Conservation (phyloP, 2,113 vertebrate species). For the Nannospalax galili region DNA sequence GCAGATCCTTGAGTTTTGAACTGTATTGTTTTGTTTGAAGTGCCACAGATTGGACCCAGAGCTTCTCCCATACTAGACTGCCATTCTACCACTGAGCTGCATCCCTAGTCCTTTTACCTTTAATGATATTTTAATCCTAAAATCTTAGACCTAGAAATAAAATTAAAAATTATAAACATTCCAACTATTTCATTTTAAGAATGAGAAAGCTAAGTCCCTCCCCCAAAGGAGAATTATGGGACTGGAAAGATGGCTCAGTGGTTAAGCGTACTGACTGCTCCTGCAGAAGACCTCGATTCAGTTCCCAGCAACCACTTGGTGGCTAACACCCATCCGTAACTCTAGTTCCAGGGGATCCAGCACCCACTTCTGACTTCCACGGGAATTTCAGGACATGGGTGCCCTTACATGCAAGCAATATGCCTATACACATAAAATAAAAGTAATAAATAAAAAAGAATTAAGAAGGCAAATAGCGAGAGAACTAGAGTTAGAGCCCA, state of each 20-base stretch:
- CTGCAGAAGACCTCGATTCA: no score
- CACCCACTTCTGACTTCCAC: no score
- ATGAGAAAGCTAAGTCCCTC: neutral
- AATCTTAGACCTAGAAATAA: constrained; percentile 15
- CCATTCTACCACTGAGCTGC: neutral
- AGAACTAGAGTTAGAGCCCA: neutral
- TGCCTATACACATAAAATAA: no score
- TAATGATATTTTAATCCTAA: neutral
- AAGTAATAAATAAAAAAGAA: neutral
- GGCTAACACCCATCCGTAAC: no score
- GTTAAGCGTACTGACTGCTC: no score
- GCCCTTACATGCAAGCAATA: no score
- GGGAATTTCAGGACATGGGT: no score
- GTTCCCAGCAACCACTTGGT: no score
- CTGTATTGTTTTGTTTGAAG: neutral
- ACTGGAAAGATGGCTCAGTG: no score
- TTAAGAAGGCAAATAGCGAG: constrained; percentile 14
- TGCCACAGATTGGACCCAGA: no score
- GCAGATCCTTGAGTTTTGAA: neutral
- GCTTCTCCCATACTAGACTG: fast-evolving
- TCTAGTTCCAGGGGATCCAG: no score
- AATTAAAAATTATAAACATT: neutral
- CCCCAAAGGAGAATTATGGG: neutral
- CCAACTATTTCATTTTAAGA: neutral
- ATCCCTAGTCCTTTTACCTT: neutral